Evolutionary conservation across 2,113 vertebrate genomes (phyloP), one percentile per base, ranked within the genome.

Genomic region (Falco punctatus): DNA sequence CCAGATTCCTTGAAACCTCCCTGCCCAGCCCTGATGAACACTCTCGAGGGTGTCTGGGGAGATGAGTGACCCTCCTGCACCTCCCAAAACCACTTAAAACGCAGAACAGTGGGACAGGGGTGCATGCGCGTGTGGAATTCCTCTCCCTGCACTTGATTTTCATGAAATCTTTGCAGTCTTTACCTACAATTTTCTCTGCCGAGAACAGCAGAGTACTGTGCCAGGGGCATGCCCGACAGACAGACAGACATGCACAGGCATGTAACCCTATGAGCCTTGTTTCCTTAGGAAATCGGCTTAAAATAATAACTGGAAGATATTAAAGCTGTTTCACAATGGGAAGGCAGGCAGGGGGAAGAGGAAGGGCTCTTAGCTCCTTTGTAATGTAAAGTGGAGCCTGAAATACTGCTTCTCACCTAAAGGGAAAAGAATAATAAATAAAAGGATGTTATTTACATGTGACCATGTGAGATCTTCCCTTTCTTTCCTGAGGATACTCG

Each of bases 31-130:
- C 40, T 5, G 5, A 4, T 2, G 54, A 44, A 59, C 5, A 1
- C 24, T 33, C 33, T 10, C 11, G 2, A 38, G 24, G 16, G 5
- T 4, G 32, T 13, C 26, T 5, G 9, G 12, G 55, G 61, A 38
- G 20, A 27, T 1, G 32, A 1, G 30, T 1, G 35, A 75, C 55
- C 49, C 55, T 46, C 57, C 64, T 3, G 17, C 4, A 1, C 21
- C 18, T 91, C 51, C 48, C 73, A 13, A 81, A 66, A 13, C 9
- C 26, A 5, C 17, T 32, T 19, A 19, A 15, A 52, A 52, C 0
- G 1, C 18, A 5, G 23, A 38, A 13, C 18, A 16, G 4, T 1
- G 3, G 67, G 26, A 26, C 2, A 1, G 24, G 28, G 40, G 21
- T 1, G 18, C 24, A 5, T 2, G 3, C 2, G 3, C 1, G 3